Evolutionary conservation across 2,888 invertebrate species (phyloP).

Genomic region (Lasioglossum lativentre): DNA sequence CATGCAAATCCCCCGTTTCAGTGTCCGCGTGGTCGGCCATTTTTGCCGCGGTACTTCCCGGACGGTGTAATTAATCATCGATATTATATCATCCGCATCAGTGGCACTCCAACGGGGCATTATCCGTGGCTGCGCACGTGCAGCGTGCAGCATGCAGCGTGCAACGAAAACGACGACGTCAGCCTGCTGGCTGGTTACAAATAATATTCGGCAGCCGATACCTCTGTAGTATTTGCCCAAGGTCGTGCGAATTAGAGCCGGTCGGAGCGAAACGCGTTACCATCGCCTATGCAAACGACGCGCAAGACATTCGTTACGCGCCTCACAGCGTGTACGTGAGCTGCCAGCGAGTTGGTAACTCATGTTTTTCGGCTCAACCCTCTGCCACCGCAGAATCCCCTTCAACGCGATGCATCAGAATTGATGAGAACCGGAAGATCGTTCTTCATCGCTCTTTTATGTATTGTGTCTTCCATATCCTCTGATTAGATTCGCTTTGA

Average conservation of each 20-base stretch:
- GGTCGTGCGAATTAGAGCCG: slow-evolving; percentile 62
- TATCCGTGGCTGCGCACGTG: slow-evolving; percentile 34
- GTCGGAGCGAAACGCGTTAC: slow-evolving; percentile 15
- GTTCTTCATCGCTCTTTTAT: neutral
- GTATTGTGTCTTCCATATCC: neutral
- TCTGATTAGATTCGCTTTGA: neutral
- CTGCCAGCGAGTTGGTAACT: neutral
- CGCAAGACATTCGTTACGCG: slow-evolving; percentile 55
- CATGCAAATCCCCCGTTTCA: slow-evolving; percentile 16
- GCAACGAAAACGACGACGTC: slow-evolving; percentile 31
- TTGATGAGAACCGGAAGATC: neutral
- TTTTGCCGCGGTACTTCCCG: slow-evolving; percentile 30
- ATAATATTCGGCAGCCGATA: slow-evolving; percentile 67
- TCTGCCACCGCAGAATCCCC: neutral
- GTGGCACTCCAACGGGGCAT: slow-evolving; percentile 29
- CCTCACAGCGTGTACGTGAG: slow-evolving; percentile 26
- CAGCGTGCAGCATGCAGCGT: slow-evolving; percentile 36
- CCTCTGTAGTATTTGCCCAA: slow-evolving; percentile 57
- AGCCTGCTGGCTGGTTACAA: slow-evolving; percentile 43
- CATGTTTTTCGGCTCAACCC: neutral
- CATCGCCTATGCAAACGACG: slow-evolving; percentile 42
- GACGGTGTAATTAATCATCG: slow-evolving; percentile 63
- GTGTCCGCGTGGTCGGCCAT: slow-evolving; percentile 17
- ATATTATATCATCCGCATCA: slow-evolving; percentile 44
- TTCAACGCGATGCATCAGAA: neutral